Evolutionary conservation across 2,113 vertebrate species (phyloP), one percentile per base, ranked within the genome.

Genomic region (Triplophysa rosa): DNA sequence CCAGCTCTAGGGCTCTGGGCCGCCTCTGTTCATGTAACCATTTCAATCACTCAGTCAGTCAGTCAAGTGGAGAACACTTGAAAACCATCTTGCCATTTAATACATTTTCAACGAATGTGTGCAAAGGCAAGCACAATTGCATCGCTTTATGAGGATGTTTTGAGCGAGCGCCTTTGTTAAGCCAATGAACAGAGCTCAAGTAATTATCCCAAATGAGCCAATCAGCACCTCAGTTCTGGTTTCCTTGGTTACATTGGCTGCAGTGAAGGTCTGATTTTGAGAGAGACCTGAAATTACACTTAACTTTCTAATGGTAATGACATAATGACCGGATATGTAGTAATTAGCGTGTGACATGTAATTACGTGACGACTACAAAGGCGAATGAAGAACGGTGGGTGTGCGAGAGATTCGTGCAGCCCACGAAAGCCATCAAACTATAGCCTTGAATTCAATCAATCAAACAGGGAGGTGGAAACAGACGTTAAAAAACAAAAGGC

Each of bases 181-280:
- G 67, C 79, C 45, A 78, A 66, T 84, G 47, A 62, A 21, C 45
- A 56, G 47, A 78, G 24, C 83, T 40, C n/a, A 45, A 56, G 63
- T 62, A 79, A 79, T 82, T 75, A 64, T 73, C 67, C 45, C 54
- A 76, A 84, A 79, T 79, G 58, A 73, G 61, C 76, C 70, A 42
- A 65, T 66, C 70, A 72, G 70, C 64, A 67, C 59, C 80, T 70
- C 47, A 79, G 49, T 56, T 77, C 11, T 76, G 42, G 80, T 84
- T 82, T 82, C 80, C 83, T 58, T 79, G 80, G 80, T 82, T 84
- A 80, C 83, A 61, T 13, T n/a, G 45, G 42, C 61, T 66, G 24
- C 68, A 67, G 47, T 65, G 65, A 61, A 81, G 78, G 42, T 67
- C 82, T 70, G 61, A 24, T 24, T 73, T 23, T 33, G 67, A 71